Evolutionary conservation across 2,113 vertebrate genomes (phyloP).

Genomic region (Lepisosteus oculatus): DNA sequence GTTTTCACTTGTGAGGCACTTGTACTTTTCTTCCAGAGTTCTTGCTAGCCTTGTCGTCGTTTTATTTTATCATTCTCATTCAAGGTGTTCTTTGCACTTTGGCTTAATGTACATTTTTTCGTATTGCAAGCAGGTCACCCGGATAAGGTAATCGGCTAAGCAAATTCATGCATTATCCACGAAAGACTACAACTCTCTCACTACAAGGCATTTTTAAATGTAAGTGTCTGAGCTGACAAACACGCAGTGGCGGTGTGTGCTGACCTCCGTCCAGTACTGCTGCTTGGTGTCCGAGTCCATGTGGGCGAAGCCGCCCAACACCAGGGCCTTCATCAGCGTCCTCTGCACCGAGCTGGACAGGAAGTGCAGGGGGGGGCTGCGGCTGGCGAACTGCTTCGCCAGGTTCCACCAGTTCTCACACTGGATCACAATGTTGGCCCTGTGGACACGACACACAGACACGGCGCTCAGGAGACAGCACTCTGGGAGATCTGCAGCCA

Average conservation of each 20-base stretch:
- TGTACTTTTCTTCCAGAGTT: too few relatives aligned
- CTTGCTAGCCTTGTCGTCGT: too few relatives aligned
- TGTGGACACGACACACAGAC: slow-evolving; percentile 41
- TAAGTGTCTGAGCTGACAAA: neutral
- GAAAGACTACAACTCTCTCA: too few relatives aligned
- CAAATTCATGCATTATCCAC: too few relatives aligned
- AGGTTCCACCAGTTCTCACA: slow-evolving; percentile 98
- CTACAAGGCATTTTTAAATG: too few relatives aligned
- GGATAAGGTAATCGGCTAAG: too few relatives aligned
- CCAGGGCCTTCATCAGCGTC: slow-evolving; percentile 94
- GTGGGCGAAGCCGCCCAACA: slow-evolving; percentile 94
- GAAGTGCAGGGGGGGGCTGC: slow-evolving; percentile 89
- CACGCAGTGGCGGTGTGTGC: neutral
- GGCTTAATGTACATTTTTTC: too few relatives aligned
- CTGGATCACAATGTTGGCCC: slow-evolving; percentile 95
- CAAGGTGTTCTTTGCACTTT: too few relatives aligned
- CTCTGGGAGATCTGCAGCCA: neutral
- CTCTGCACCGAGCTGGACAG: slow-evolving; percentile 93
- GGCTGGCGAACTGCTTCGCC: slow-evolving; percentile 93
- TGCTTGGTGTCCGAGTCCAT: slow-evolving; percentile 97
- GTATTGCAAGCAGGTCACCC: too few relatives aligned
- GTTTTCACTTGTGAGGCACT: too few relatives aligned
- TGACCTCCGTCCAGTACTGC: slow-evolving; percentile 98
- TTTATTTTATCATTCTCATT: too few relatives aligned
- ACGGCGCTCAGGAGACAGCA: neutral